Conservation (phyloP, 2,797 vertebrate species). For the Tamandua tetradactyla region DNA sequence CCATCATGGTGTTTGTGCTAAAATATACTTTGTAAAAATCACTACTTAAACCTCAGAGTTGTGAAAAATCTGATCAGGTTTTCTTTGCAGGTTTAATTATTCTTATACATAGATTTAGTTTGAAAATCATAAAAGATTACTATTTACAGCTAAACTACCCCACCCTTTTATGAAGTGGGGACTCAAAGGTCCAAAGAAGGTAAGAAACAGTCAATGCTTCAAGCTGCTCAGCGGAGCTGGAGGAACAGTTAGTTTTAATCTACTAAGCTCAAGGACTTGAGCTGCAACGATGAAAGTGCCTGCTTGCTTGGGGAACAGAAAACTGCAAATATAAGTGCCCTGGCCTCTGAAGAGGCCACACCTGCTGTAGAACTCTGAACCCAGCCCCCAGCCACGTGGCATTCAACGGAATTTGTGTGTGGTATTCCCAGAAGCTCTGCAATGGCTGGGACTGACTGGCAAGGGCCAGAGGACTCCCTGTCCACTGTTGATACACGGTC, state of each 20-base stretch:
- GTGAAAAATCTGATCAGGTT: neutral
- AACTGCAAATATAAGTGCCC: neutral
- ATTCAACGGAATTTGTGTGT: neutral
- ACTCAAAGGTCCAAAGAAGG: neutral
- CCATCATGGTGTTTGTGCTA: fast-evolving
- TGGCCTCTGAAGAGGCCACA: too few species aligned
- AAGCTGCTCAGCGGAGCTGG: fast-evolving
- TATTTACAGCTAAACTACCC: neutral
- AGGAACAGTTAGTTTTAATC: fast-evolving
- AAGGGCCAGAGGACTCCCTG: neutral
- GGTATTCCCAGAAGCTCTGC: constrained; percentile 33
- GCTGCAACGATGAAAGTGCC: fast-evolving
- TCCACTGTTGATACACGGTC: too few species aligned
- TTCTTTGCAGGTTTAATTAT: neutral
- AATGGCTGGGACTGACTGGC: constrained; percentile 38
- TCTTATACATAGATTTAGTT: fast-evolving
- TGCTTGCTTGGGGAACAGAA: fast-evolving
- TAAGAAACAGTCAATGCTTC: fast-evolving
- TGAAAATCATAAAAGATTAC: neutral
- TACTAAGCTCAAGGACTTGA: neutral
- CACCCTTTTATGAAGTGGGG: neutral
- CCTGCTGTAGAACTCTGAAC: fast-evolving
- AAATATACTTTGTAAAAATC: neutral
- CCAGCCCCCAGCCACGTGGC: neutral
- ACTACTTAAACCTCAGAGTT: neutral